phyloP scores from a whole-genome alignment of 2,797 vertebrate species.

The Garrulus glandarius region DNA sequence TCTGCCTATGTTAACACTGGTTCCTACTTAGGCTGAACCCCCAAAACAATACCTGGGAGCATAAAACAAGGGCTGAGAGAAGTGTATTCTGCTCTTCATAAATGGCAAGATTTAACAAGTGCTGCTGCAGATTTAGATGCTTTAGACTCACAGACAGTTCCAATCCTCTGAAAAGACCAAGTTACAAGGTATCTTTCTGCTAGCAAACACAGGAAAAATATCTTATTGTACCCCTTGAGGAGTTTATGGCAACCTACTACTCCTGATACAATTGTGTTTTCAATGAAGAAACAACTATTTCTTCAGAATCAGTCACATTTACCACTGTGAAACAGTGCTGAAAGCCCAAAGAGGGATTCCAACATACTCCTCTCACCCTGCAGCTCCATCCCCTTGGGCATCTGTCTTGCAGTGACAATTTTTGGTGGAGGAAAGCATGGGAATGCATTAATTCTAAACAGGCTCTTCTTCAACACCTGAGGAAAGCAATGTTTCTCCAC shows the following conservation, averaged over 20 bases:
- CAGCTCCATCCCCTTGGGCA: not conserved
- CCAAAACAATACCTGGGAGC: not conserved
- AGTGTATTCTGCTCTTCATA: not conserved
- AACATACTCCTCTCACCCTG: not conserved
- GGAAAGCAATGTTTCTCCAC: not conserved
- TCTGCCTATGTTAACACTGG: not conserved
- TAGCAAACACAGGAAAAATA: not conserved
- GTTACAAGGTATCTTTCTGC: not conserved
- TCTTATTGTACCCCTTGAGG: not conserved
- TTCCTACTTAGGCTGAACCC: not conserved
- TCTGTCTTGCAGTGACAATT: not conserved
- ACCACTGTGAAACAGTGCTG: not conserved
- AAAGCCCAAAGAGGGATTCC: not conserved
- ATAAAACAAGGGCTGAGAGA: not conserved
- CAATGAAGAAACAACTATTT: constrained; percentile 10
- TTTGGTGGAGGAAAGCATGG: not conserved
- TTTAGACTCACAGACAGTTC: not conserved
- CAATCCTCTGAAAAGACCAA: not conserved
- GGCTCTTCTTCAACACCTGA: not conserved
- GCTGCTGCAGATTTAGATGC: not conserved
- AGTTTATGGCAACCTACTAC: not conserved
- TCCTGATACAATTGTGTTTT: not conserved
- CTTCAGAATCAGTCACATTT: not conserved
- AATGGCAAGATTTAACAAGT: not conserved
- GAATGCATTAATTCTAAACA: not conserved